phyloP scores from a whole-genome alignment of 92 coral and sea anemone genomes.

The Epizoanthus rinbou region DNA sequence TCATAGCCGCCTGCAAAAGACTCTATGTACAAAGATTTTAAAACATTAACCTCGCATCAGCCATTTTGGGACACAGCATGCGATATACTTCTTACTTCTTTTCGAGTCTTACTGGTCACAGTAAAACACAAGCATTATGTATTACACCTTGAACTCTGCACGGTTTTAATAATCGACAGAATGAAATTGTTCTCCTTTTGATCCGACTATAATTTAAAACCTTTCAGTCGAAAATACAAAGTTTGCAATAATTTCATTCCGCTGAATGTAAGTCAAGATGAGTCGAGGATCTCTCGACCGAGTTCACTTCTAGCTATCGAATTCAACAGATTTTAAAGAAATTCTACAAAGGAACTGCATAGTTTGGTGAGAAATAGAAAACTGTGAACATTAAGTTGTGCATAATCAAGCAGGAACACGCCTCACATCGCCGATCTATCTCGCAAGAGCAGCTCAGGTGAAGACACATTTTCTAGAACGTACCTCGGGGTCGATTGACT shows the following conservation, averaged over 20 bases:
- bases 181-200: neutral
- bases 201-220: neutral
- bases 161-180: neutral
- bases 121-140: too few species aligned
- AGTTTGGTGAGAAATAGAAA: neutral
- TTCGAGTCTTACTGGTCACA: too few species aligned
- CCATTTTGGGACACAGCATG: too few species aligned
- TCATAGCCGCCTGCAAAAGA: neutral
- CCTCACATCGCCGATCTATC: neutral
- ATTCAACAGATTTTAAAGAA: neutral
- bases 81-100: too few species aligned
- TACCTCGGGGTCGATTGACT: conserved; percentile 97
- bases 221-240: too few species aligned
- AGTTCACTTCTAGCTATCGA: neutral
- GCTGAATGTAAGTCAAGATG: neutral
- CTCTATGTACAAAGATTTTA: neutral
- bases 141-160: neutral
- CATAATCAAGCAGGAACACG: conserved; percentile 21
- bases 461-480: conserved; percentile 2
- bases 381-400: conserved; percentile 5
- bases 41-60: neutral
- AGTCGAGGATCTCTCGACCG: neutral
- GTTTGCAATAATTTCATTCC: neutral
- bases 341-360: neutral
- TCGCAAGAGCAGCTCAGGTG: neutral